These are phyloP conservation scores for Myathropa florea DNA, from an alignment of 2,888 invertebrate genomes.

Conservation along the genomic window DNA sequence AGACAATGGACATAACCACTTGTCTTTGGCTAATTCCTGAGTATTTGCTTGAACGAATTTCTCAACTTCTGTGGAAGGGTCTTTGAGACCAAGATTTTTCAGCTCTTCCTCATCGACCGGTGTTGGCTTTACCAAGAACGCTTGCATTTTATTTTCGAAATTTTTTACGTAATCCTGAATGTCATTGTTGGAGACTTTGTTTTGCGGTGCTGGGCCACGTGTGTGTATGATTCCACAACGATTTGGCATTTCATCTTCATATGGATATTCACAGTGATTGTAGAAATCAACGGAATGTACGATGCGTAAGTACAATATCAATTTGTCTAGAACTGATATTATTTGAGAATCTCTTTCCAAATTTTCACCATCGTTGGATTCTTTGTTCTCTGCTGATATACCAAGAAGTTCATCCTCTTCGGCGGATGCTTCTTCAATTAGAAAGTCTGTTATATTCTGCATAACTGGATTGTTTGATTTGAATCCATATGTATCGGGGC, in stretches of 20 bases:
- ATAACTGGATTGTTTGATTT: slow-evolving; percentile 95
- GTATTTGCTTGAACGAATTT: slow-evolving; percentile 98
- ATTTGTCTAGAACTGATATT: slow-evolving; percentile 87
- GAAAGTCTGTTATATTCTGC: slow-evolving; percentile 97
- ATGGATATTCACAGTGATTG: slow-evolving; percentile 99
- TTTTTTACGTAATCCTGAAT: slow-evolving; percentile 87
- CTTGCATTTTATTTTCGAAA: slow-evolving; percentile 95
- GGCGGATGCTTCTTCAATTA: slow-evolving; percentile 98
- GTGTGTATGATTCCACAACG: slow-evolving; percentile 99
- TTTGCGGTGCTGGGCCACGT: slow-evolving; percentile 91
- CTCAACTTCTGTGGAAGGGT: slow-evolving; percentile 85
- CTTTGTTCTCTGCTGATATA: slow-evolving; percentile 82
- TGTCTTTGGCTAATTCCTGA: slow-evolving; percentile 97
- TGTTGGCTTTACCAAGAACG: slow-evolving; percentile 90
- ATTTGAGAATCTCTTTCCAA: slow-evolving; percentile 88
- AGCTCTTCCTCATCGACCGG: slow-evolving; percentile 90
- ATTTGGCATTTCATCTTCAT: slow-evolving; percentile 99
- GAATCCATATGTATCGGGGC: slow-evolving; percentile 83
- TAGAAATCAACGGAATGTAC: slow-evolving; percentile 99
- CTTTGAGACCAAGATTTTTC: slow-evolving; percentile 91
- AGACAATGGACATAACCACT: slow-evolving; percentile 98
- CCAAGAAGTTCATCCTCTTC: slow-evolving; percentile 98
- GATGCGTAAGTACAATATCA: slow-evolving; percentile 95
- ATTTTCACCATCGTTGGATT: slow-evolving; percentile 81
- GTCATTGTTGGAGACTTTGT: slow-evolving; percentile 84